Base-by-base conservation (phyloP, 1,140 invertebrate genomes). In the Macrobrachium nipponense region DNA sequence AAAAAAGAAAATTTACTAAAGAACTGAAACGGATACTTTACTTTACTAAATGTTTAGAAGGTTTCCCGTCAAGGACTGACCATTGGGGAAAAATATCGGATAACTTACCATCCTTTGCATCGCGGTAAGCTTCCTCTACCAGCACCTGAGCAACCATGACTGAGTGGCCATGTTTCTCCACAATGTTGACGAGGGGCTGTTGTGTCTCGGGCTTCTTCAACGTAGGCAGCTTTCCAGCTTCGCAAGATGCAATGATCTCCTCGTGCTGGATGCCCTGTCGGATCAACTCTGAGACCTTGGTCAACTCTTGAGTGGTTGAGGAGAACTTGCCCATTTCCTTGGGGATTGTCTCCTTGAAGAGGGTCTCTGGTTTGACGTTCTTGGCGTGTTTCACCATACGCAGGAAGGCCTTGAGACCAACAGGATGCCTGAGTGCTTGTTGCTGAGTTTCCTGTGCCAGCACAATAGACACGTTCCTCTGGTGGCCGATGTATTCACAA, bases 261-360 rank as follows among this genome's bases (percentile, higher is more conserved):
- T 94, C 94, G 15, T 94, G 94, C 12, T 94, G 93, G 23, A 96
- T 93, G 76, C 96, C 96, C 89, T 94, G 94, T 66, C 94, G 93
- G 36, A 96, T 91, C 84, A 96, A 92, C 89, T 95, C 94, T 43
- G 95, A 95, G 84, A 97, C 95, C 68, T 95, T 95, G 4, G 95
- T 96, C 59, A 97, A 91, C 92, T 97, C 96, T 81, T 94, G 91
- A 70, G 97, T 91, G 4, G 96, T 95, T 43, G 93, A 93, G 91
- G 96, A 94, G 20, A 95, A 95, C 17, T 94, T 93, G 0, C 95
- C 95, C 91, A 97, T 96, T 89, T 96, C 95, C 89, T 94, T 94
- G 0, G 93, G 94, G 87, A 95, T 84, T 15, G 89, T 82, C 23
- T 89, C 88, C 77, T 90, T 88, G 79, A 88, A 87, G 66, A 89